Base-by-base conservation (phyloP, 1,140 invertebrate genomes). In the Hestina assimilis region DNA sequence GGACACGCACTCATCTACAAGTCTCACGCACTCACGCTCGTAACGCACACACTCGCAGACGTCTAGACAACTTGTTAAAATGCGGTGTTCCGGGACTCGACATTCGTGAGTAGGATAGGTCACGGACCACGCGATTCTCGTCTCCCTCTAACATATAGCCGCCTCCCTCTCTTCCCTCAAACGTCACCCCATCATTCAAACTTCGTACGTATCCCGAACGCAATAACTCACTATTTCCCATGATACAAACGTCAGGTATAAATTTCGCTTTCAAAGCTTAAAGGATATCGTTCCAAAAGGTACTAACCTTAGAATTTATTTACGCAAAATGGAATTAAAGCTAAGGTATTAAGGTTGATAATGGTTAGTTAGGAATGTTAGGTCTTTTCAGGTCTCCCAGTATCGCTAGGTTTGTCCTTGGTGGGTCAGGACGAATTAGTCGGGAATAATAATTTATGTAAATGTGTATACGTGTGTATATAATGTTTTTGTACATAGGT, bases 21-120 rank as follows among this genome's bases (percentile, higher is more conserved):
- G 21, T 21, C 24, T 14, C 26, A 45, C 59, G 20, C 56, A 43
- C 55, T 59, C 65, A 71, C 66, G 19, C 59, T 67, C 66, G 60
- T 63, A 28, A 43, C 66, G 63, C 83, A 82, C 79, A 83, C 81
- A 67, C 8, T 19, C 56, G 59, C 71, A 51, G 29, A 28, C 71
- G 84, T 87, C 84, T 87, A 85, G 84, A 85, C 83, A 65, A 70
- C 71, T 87, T 82, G 79, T 84, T 84, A 82, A 82, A 82, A 79
- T 76, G 77, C 79, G 71, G 69, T 81, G 79, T 87, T 84, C 82
- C 81, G 81, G 79, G 78, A 75, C 80, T 82, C 84, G 81, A 82
- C 82, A 80, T 87, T 87, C 84, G 78, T 83, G 73, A 84, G 82
- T 87, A 84, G 84, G 84, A 85, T 87, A 87, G 84, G 84, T 87